Conservation (phyloP, 2,797 vertebrate genomes). For the Emys orbicularis region DNA sequence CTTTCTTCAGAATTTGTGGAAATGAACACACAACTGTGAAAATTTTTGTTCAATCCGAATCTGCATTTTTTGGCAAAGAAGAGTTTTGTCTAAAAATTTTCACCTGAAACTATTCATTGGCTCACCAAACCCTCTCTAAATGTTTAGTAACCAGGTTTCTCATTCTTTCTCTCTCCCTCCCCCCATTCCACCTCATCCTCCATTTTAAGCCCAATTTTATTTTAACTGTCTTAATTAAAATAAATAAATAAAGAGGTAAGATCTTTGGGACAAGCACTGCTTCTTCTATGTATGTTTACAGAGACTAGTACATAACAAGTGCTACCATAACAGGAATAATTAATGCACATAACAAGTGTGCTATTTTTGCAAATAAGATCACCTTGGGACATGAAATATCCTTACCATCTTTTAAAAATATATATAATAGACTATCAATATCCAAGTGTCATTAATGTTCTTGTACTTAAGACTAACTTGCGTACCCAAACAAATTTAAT, state of each 20-base stretch:
- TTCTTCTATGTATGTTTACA: neutral
- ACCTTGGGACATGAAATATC: neutral
- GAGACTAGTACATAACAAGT: neutral
- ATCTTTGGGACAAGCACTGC: neutral
- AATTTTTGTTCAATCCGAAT: neutral
- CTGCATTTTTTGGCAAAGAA: neutral
- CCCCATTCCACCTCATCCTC: neutral
- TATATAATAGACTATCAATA: neutral
- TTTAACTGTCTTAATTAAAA: conserved; percentile 14
- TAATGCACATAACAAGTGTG: too few species aligned
- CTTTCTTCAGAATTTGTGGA: too few species aligned
- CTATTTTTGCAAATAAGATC: neutral
- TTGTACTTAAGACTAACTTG: neutral
- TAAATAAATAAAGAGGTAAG: conserved; percentile 23
- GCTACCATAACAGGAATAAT: neutral
- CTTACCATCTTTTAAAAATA: neutral
- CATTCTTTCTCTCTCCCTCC: neutral
- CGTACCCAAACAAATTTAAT: neutral
- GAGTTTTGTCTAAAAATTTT: too few species aligned
- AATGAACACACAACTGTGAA: neutral
- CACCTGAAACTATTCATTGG: too few species aligned
- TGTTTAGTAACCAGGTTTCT: neutral
- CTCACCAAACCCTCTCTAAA: neutral
- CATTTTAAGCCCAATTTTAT: neutral
- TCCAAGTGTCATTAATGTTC: neutral